Evolutionary conservation across 1,140 invertebrate species (phyloP), one percentile per base, ranked within the genome.

Genomic region (Lepeophtheirus salmonis): DNA sequence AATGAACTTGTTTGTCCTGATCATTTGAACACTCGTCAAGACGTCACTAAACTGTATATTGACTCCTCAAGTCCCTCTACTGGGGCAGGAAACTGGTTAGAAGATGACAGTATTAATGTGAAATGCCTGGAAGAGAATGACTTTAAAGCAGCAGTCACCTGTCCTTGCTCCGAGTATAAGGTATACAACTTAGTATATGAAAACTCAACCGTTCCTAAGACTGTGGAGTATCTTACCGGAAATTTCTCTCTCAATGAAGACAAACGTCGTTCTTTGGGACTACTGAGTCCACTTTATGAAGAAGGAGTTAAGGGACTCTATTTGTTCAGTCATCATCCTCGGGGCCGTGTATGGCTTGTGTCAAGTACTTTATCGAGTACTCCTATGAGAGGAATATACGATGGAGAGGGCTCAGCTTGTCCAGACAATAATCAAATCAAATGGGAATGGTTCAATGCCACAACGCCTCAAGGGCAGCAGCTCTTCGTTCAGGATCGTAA

Each of bases 361-460:
- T 57, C 55, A 2, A 17, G n/a, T 24, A 24, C 23, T 25, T 41
- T 57, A 30, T 26, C 55, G 14, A 57, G 21, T 16, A 57, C 55
- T 13, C 55, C 55, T 10, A n/a, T 57, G 12, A 23, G 55, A 30
- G 55, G 13, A 16, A 24, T 26, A n/a, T 57, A 25, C 26, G 14
- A 13, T 23, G 17, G 16, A 24, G 22, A 25, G n/a, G n/a, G n/a
- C n/a, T 16, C 22, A 26, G 22, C 55, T 16, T 57, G 55, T 57
- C 55, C 55, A 17, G 55, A 57, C 26, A 25, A 20, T 4, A 24
- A 57, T 16, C 12, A 14, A 2, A 21, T 30, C 16, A 30, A 1
- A 16, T 57, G 55, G 55, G 55, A 57, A 57, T 57, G 55, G 55
- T 57, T 26, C 26, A 57, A 57, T n/a, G 24, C 26, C 14, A 57